Evolutionary conservation across 1,140 invertebrate species (phyloP), one percentile per base, ranked within the genome.

Genomic region (Phocides pigmalion): DNA sequence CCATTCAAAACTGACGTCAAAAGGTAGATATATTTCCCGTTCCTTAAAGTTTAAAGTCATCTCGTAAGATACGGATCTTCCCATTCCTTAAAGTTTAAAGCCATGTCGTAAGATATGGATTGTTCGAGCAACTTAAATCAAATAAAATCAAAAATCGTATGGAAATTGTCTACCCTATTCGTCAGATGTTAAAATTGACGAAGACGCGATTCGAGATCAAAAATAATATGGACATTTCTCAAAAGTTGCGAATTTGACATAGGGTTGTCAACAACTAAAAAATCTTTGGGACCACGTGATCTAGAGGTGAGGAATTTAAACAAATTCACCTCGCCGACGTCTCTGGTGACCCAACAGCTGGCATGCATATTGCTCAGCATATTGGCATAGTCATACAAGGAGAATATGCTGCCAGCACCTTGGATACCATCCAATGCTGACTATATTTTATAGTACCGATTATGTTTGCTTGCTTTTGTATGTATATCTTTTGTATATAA

Each of bases 141-240:
- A 51, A 51, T 19, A 51, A 51, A 51, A 50, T 50, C 47, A 50
- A 32, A 50, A 50, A 53, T 53, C 50, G 32, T 20, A 53, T 14
- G 50, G 35, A 53, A 53, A 39, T 53, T 39, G 50, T 39, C 50
- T 53, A 39, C 50, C 14, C 50, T 53, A 39, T 53, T 53, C 50
- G 50, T 53, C 28, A 53, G 32, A 53, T 53, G 50, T 53, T 53
- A 53, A 49, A 53, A 39, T 53, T 39, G 50, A 37, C 32, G 50
- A 20, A 14, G 47, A 19, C 32, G 16, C 12, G 17, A 16, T 39
- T 53, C 50, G 16, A 39, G 17, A 53, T 16, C 32, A 39, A 51
- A 51, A 11, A 35, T 51, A 44, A 51, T 63, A 63, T 53, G 49
- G 49, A 54, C n/a, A 32, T 35, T 53, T 22, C 50, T 53, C 28